Conservation (phyloP, 2,113 vertebrate species). For the Pachypanchax playfairii region DNA sequence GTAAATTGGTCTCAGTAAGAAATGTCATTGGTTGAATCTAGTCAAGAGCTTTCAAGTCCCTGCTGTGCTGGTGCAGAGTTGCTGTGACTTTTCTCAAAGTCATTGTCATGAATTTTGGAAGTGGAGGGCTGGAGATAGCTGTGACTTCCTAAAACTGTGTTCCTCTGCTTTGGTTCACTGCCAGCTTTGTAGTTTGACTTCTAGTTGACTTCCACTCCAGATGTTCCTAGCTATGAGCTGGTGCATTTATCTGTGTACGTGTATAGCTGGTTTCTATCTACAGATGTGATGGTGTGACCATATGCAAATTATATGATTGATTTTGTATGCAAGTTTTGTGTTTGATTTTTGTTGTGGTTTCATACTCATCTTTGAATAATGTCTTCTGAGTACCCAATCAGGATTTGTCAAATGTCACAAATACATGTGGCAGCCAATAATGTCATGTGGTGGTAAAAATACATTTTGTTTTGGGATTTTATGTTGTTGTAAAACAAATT, state of each 20-base stretch:
- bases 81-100: conserved; percentile 65
- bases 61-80: conserved; percentile 26
- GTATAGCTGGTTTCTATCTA: conserved; percentile 13
- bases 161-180: conserved; percentile 55
- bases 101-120: conserved; percentile 51
- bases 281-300: conserved; percentile 2
- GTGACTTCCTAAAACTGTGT: conserved; percentile 59
- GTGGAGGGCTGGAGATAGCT: conserved; percentile 37
- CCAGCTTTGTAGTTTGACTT: conserved; percentile 71
- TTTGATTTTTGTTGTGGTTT: conserved; percentile 8
- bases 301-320: conserved; percentile 11
- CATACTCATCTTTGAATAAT: conserved; percentile 19
- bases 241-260: conserved; percentile 36
- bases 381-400: background rate
- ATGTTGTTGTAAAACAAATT: no score
- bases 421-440: background rate
- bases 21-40: conserved; percentile 54
- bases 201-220: conserved; percentile 74
- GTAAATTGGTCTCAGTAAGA: conserved; percentile 33
- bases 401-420: background rate
- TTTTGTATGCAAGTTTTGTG: conserved; percentile 15
- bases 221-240: conserved; percentile 68
- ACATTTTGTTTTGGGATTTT: no score
- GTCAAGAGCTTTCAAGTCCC: conserved; percentile 31
- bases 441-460: no score